Percentiles rank a stretch among this genome's conserved stretches.
Evolutionary conservation across 2,888 invertebrate genomes (phyloP).

Genomic region (Opisthograptis luteolata): DNA sequence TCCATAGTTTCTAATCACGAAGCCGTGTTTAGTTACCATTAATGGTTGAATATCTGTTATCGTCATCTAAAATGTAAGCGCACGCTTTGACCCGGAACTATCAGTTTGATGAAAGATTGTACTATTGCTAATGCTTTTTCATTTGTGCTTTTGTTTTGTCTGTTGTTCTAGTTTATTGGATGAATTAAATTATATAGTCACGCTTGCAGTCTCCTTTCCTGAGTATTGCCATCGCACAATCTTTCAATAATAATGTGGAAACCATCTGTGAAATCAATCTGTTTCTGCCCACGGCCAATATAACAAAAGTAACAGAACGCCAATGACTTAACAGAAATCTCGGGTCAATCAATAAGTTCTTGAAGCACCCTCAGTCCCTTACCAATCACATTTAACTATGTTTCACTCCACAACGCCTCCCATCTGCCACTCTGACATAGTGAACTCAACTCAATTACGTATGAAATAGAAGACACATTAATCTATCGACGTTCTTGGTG

Average conservation of each 20-base stretch:
- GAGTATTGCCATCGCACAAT: too few relatives aligned
- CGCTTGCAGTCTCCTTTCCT: too few relatives aligned
- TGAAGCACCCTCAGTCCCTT: conserved; percentile 43
- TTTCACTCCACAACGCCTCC: conserved; percentile 29
- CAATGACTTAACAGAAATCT: conserved; percentile 17
- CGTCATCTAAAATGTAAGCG: not conserved
- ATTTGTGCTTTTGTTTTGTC: too few relatives aligned
- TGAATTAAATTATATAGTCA: too few relatives aligned
- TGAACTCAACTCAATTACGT: conserved; percentile 17
- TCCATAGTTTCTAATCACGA: conserved; percentile 29
- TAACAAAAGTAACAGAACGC: conserved; percentile 1
- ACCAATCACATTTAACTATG: conserved; percentile 43
- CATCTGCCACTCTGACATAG: conserved; percentile 9
- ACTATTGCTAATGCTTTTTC: too few relatives aligned
- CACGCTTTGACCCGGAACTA: not conserved
- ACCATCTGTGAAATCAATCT: not conserved
- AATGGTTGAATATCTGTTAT: conserved; percentile 7
- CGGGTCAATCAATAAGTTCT: conserved; percentile 28
- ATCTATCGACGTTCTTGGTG: conserved; percentile 7
- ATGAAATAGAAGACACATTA: conserved; percentile 27
- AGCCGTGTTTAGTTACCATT: conserved; percentile 24
- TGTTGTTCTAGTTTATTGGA: too few relatives aligned
- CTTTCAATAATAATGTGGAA: too few relatives aligned
- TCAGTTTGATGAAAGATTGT: not conserved
- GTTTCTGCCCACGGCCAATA: not conserved